phyloP scores from a whole-genome alignment of 2,888 invertebrate species.

The Leptinotarsa tumamoca region DNA sequence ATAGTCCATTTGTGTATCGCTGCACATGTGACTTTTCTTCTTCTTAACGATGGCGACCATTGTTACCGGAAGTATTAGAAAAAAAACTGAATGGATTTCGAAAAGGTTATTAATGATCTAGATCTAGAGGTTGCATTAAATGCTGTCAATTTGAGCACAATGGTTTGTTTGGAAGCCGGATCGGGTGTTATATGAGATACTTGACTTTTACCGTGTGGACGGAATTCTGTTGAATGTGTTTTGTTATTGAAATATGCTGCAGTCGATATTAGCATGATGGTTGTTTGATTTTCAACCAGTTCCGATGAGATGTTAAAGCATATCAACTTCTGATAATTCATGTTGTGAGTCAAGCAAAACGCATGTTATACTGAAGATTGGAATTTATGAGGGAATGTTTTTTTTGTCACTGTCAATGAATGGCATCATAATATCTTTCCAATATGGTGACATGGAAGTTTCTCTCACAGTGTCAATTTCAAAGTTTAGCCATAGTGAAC shows the following conservation, averaged over 20 bases:
- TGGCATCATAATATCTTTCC: too few relatives aligned
- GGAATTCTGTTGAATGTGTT: conserved; percentile 31
- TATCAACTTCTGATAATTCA: too few relatives aligned
- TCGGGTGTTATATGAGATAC: conserved; percentile 34
- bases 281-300: conserved; percentile 3
- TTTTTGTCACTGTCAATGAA: too few relatives aligned
- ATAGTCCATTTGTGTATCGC: conserved; percentile 60
- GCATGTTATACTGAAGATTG: too few relatives aligned
- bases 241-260: conserved; percentile 1
- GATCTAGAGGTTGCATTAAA: conserved; percentile 60
- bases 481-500: too few relatives aligned
- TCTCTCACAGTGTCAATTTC: too few relatives aligned
- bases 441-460: too few relatives aligned
- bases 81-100: conserved; percentile 56
- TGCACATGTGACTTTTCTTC: conserved; percentile 55
- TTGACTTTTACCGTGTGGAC: conserved; percentile 43
- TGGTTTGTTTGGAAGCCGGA: conserved; percentile 36
- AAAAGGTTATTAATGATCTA: conserved; percentile 66
- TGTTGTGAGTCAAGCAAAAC: too few relatives aligned
- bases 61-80: conserved; percentile 62
- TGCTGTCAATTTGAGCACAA: conserved; percentile 48
- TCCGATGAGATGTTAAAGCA: background rate
- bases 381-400: too few relatives aligned
- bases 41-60: conserved; percentile 59
- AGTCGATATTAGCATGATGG: background rate